Base-by-base conservation (phyloP, 2,113 vertebrate species). In the Hydrochoerus hydrochaeris region DNA sequence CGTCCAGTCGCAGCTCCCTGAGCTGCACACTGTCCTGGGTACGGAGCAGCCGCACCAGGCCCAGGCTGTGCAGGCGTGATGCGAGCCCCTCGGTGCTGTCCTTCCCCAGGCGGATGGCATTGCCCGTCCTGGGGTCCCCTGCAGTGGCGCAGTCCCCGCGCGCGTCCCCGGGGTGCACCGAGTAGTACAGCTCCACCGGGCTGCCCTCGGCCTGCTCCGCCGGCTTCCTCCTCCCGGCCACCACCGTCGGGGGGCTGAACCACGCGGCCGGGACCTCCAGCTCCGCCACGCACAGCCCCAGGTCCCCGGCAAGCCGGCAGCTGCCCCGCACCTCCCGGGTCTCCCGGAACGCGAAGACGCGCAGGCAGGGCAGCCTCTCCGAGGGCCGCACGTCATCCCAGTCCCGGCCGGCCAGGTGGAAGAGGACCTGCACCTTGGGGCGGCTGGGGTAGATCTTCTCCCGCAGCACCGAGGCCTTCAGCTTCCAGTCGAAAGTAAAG, bases 281-380 rank as follows among this genome's bases (percentile, higher is more conserved):
- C 98, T 99, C 99, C 0, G 99, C 99, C 93, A 99, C 99, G 7
- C 99, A 99, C 49, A 99, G 90, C 1, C 99, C 99, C 97, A 99
- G 98, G 52, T 98, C 98, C 9, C 99, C 99, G 1, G 96, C 83
- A 16, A 99, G 98, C 58, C 98, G 98, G 98, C 99, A 99, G 97
- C 98, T 98, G 86, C 99, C 99, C 4, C 99, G 98, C 32, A 99
- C 99, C 92, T 99, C 99, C 97, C 99, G 98, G 0, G 99, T 99
- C 97, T 99, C 99, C 3, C 99, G 99, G 94, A 99, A 99, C 41
- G 99, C 99, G 8, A 99, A 99, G 96, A 99, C 98, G 24, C 99
- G 98, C 92, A 99, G 99, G 93, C 99, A 99, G 81, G 99, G 99
- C 96, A 99, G 98, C 95, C 97, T 98, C 90, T 99, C 98, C 0